Evolutionary conservation across 2,888 invertebrate genomes (phyloP), one percentile per base, ranked within the genome.

Genomic region (Thymelicus lineola): DNA sequence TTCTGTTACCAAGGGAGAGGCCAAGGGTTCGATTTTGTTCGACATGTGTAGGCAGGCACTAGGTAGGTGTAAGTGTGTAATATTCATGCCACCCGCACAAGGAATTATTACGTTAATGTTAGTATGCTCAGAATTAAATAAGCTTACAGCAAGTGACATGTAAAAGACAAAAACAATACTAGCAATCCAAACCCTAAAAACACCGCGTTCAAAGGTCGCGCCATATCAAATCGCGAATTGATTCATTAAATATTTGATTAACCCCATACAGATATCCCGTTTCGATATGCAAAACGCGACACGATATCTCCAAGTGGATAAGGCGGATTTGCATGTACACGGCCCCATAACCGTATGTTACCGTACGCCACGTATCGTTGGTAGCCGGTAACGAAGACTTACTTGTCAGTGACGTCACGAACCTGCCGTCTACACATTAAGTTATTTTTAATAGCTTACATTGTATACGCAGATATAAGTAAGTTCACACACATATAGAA

Each of bases 211-310:
- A 73, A 75, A 75, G 76, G 75, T 76, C 80, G 77, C 76, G 58
- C 38, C 64, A 70, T 59, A 62, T 70, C 69, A 78, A 81, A 82
- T 80, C 80, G 80, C 82, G 82, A 88, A 90, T 88, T 88, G 88
- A 90, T 89, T 89, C 90, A 89, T 90, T 90, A 86, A 81, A 87
- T 89, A 84, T 86, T 88, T 87, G 89, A 89, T 89, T 88, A 89
- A 85, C 78, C 76, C 76, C 69, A 50, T 69, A 20, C 76, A 82
- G 89, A 91, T 89, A 86, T 85, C 82, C 82, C 75, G 77, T 75
- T 73, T 76, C 75, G 90, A 90, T 91, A 91, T 90, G 89, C 89
- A 86, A 89, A 89, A 75, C 77, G 74, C 71, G 80, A 79, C 82
- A 79, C 82, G 85, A 85, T 89, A 87, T 82, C 84, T 79, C 75